Percentiles rank a stretch among this genome's conserved stretches.
phyloP scores from a whole-genome alignment of 2,888 invertebrate genomes.

The Andrena minutula region DNA sequence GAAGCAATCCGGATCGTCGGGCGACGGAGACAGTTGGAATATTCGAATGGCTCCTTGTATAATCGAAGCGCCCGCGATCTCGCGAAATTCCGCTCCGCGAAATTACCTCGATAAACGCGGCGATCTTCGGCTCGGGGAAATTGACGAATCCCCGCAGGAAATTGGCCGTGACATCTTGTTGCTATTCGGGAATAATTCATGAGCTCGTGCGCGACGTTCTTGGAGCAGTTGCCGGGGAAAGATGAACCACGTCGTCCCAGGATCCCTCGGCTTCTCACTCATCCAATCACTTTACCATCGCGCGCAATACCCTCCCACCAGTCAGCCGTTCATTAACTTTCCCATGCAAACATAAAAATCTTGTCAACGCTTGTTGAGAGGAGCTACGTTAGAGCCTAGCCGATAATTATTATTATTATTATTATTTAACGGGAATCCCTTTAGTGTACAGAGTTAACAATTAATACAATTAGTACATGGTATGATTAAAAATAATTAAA shows the following conservation, averaged over 20 bases:
- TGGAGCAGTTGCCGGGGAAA: neutral
- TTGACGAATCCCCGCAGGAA: neutral
- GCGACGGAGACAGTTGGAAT: slow-evolving; percentile 16
- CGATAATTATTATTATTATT: too few relatives aligned
- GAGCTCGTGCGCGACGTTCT: slow-evolving; percentile 5
- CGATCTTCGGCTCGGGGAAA: neutral
- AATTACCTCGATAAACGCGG: slow-evolving; percentile 28
- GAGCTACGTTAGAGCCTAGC: too few relatives aligned
- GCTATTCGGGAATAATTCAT: slow-evolving; percentile 40
- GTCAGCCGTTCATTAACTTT: too few relatives aligned
- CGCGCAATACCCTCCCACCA: too few relatives aligned
- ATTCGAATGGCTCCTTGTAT: slow-evolving; percentile 27
- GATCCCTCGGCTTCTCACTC: too few relatives aligned
- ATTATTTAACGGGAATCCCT: too few relatives aligned
- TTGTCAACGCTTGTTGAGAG: too few relatives aligned
- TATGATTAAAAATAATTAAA: too few relatives aligned
- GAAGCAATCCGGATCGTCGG: slow-evolving; percentile 34
- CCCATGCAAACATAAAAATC: too few relatives aligned
- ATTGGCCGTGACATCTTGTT: slow-evolving; percentile 37
- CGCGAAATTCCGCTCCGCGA: slow-evolving; percentile 29
- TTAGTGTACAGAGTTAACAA: too few relatives aligned
- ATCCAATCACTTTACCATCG: too few relatives aligned
- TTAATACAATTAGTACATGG: too few relatives aligned
- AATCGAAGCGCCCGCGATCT: slow-evolving; percentile 34
- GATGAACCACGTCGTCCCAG: neutral